These are phyloP conservation scores for Ciconia maguari DNA, from an alignment of 2,113 vertebrate species.

Conservation along the genomic window DNA sequence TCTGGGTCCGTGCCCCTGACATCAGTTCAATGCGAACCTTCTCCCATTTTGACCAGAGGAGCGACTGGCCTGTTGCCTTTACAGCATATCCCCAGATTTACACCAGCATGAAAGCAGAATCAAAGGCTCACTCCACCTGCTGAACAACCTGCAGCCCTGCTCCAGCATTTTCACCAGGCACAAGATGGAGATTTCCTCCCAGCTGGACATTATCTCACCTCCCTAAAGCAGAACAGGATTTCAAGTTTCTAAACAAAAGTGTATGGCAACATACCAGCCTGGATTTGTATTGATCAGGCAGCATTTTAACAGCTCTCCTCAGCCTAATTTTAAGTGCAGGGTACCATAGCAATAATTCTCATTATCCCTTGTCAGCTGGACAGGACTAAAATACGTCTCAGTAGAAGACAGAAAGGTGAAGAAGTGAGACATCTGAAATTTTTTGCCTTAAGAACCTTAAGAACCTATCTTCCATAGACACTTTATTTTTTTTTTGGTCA, in stretches of 20 bases:
- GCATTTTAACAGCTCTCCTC: background rate
- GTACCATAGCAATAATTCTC: background rate
- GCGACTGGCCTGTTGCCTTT: background rate
- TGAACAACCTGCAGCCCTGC: background rate
- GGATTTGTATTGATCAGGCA: background rate
- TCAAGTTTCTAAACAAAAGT: background rate
- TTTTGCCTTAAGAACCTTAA: background rate
- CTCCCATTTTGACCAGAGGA: background rate
- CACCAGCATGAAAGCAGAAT: background rate
- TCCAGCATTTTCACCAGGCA: background rate
- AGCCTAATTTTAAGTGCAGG: background rate
- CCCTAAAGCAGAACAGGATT: background rate
- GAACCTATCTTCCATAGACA: background rate
- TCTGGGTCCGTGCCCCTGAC: background rate
- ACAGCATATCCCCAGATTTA: background rate
- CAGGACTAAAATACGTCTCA: background rate
- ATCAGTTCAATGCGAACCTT: background rate
- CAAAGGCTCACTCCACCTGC: background rate
- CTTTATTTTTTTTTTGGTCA: background rate
- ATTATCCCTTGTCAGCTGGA: background rate
- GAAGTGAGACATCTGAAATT: background rate
- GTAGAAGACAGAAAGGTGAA: background rate
- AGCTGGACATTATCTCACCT: background rate
- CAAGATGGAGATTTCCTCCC: background rate
- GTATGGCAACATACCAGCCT: fast-evolving